These are phyloP conservation scores for Herminia tarsipennalis DNA, from an alignment of 2,888 invertebrate genomes.

Conservation along the genomic window DNA sequence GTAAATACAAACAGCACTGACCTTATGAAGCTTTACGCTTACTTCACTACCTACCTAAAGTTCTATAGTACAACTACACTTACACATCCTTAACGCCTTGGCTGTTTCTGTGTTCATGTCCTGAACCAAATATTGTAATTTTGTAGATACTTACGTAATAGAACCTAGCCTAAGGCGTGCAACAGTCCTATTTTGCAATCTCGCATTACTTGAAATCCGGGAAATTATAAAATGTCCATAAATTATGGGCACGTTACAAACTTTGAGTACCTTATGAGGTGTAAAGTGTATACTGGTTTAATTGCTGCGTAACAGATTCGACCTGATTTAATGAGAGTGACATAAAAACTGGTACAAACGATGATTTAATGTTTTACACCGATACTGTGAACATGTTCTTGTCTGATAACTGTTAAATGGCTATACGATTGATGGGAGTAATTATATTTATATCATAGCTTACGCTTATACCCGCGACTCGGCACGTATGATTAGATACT, in stretches of 20 bases:
- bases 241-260: conserved; percentile 22
- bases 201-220: conserved; percentile 21
- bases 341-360: conserved; percentile 28
- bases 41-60: too few species aligned
- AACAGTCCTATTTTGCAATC: too few species aligned
- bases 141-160: neutral
- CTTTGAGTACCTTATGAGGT: conserved; percentile 32
- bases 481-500: too few species aligned
- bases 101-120: neutral
- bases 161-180: too few species aligned
- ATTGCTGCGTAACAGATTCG: conserved; percentile 45
- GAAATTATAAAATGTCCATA: conserved; percentile 13
- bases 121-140: neutral
- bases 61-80: too few species aligned
- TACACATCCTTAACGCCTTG: too few species aligned
- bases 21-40: too few species aligned
- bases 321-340: conserved; percentile 36
- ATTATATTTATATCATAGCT: conserved; percentile 28
- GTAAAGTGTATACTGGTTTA: conserved; percentile 31
- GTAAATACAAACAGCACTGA: too few species aligned
- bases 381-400: conserved; percentile 32
- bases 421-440: conserved; percentile 32
- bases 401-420: conserved; percentile 14
- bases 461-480: too few species aligned
- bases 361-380: conserved; percentile 35